These are phyloP conservation scores for Atta colombica DNA, from an alignment of 1,140 invertebrate genomes.

Conservation along the genomic window DNA sequence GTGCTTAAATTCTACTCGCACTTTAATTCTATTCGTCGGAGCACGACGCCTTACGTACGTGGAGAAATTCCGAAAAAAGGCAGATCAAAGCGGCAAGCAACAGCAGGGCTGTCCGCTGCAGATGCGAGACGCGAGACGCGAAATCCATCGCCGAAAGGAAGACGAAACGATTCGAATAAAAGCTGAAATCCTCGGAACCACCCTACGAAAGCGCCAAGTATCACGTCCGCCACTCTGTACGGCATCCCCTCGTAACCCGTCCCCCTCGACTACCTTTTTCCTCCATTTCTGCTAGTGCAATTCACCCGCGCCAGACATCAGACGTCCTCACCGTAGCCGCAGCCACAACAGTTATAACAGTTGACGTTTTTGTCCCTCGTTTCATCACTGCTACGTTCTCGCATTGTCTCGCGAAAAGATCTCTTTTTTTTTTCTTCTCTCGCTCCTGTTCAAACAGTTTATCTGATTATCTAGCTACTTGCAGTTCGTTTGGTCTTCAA, in stretches of 20 bases:
- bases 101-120: conserved; percentile 22
- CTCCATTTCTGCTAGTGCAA: conserved; percentile 28
- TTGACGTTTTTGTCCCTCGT: conserved; percentile 76
- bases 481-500: conserved; percentile 25
- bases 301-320: conserved; percentile 58
- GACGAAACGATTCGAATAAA: conserved; percentile 72
- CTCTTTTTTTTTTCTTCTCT: not conserved
- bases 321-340: conserved; percentile 61
- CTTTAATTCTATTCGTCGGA: conserved; percentile 44
- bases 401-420: conserved; percentile 33
- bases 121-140: conserved; percentile 13
- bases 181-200: conserved; percentile 58
- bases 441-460: not conserved
- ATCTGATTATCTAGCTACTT: conserved; percentile 39
- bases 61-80: conserved; percentile 58
- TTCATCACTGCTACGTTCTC: conserved; percentile 68
- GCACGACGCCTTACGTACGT: conserved; percentile 19
- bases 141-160: conserved; percentile 68
- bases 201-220: conserved; percentile 66
- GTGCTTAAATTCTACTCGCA: conserved; percentile 42
- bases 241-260: conserved; percentile 2
- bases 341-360: conserved; percentile 61
- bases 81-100: conserved; percentile 44
- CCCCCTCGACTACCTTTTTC: not conserved
- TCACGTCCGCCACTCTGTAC: conserved; percentile 68